Percentiles rank a stretch among this genome's conserved stretches.
These are phyloP conservation scores for Otis tarda DNA, from an alignment of 2,113 vertebrate species.

Conservation along the genomic window DNA sequence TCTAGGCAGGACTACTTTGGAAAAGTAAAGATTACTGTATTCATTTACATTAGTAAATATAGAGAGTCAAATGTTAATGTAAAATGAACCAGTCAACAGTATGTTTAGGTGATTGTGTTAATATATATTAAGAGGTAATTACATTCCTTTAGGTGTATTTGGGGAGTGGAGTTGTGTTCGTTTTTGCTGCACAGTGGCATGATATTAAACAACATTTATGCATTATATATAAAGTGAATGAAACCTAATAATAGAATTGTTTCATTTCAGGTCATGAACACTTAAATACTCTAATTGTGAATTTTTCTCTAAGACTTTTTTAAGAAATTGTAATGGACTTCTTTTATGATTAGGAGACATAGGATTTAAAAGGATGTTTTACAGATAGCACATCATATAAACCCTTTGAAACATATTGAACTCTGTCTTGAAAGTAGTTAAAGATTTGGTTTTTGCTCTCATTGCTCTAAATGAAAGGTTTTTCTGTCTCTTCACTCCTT, in stretches of 20 bases:
- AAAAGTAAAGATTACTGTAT: conserved; percentile 24
- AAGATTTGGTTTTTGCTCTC: background rate
- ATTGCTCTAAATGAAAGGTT: background rate
- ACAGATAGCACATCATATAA: background rate
- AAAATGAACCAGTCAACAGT: conserved; percentile 35
- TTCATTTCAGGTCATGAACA: conserved; percentile 8
- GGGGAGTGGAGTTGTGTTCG: background rate
- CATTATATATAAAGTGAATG: background rate
- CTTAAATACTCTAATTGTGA: background rate
- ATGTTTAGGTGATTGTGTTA: conserved; percentile 28
- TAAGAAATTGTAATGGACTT: background rate
- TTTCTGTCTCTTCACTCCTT: background rate
- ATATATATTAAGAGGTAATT: conserved; percentile 30
- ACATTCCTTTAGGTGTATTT: background rate
- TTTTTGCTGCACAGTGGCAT: background rate
- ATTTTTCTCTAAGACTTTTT: background rate
- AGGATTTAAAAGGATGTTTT: background rate
- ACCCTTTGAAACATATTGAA: background rate
- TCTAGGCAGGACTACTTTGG: background rate
- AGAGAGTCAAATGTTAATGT: conserved; percentile 12
- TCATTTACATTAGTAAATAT: conserved; percentile 36
- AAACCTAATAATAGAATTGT: background rate
- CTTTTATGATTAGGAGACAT: background rate
- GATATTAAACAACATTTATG: background rate
- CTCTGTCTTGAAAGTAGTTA: background rate